Percentiles rank a stretch among this genome's conserved stretches.
These are phyloP conservation scores for Pseudotriccus pelzelni DNA, from an alignment of 2,797 vertebrate genomes.

Conservation along the genomic window DNA sequence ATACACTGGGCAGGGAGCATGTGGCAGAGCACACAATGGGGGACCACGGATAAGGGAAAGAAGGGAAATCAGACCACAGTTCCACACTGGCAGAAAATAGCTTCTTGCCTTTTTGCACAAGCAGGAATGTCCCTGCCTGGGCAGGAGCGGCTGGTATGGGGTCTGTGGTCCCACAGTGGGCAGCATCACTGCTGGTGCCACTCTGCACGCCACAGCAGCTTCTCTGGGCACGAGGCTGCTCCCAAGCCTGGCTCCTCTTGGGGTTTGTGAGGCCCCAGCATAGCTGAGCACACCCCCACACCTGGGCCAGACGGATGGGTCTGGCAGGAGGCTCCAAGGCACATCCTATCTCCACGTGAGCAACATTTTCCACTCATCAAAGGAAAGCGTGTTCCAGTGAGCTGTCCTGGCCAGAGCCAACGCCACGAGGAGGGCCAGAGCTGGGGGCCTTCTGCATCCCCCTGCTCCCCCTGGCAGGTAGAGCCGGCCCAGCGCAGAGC, in stretches of 20 bases:
- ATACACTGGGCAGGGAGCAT: fast-evolving
- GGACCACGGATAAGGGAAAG: not conserved
- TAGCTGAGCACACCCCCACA: not conserved
- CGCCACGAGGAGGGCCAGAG: not conserved
- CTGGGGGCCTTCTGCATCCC: not conserved
- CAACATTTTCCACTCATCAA: slow-evolving; percentile 24
- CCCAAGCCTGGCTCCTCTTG: fast-evolving
- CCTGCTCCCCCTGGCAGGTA: slow-evolving; percentile 29
- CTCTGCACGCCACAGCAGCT: fast-evolving
- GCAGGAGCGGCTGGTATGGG: fast-evolving
- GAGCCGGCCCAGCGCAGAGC: not conserved
- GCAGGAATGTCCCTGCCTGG: not conserved
- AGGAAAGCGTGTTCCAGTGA: fast-evolving
- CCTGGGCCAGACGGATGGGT: fast-evolving
- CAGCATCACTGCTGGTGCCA: not conserved
- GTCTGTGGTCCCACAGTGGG: fast-evolving
- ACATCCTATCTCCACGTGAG: not conserved
- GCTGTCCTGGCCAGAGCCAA: not conserved
- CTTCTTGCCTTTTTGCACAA: not conserved
- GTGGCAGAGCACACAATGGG: fast-evolving
- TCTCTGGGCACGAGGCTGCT: fast-evolving
- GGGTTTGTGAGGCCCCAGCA: not conserved
- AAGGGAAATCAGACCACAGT: not conserved
- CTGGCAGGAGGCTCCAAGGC: not conserved
- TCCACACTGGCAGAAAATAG: not conserved